Percentiles rank a stretch among this genome's conserved stretches.
Conservation (phyloP, 2,113 vertebrate genomes). For the Erythrocercus mccallii region DNA sequence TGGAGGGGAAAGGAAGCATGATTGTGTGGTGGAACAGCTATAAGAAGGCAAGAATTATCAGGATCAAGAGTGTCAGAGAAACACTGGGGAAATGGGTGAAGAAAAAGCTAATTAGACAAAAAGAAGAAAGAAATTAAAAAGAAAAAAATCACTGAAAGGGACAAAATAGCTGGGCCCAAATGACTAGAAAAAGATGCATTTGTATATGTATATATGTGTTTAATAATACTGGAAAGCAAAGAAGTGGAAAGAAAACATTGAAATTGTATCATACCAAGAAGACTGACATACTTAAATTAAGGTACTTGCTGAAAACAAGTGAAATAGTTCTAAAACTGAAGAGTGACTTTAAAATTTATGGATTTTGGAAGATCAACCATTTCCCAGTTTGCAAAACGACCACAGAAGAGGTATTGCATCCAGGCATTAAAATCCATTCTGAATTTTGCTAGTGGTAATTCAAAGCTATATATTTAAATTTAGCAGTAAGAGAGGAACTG, state of each 20-base stretch:
- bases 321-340: background rate
- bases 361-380: background rate
- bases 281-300: background rate
- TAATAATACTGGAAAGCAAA: background rate
- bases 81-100: background rate
- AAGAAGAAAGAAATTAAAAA: background rate
- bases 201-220: background rate
- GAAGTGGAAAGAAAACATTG: background rate
- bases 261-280: background rate
- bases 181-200: background rate
- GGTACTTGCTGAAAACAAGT: background rate
- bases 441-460: background rate
- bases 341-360: background rate
- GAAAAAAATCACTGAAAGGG: background rate
- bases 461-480: background rate
- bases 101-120: background rate
- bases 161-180: background rate
- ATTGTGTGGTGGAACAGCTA: background rate
- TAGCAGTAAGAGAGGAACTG: background rate
- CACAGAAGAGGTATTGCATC: background rate
- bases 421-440: background rate
- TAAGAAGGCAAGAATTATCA: background rate
- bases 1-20: background rate
- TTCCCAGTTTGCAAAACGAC: background rate
- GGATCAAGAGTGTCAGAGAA: background rate